Conservation (phyloP, 2,113 vertebrate genomes). For the Ascaphus truei region DNA sequence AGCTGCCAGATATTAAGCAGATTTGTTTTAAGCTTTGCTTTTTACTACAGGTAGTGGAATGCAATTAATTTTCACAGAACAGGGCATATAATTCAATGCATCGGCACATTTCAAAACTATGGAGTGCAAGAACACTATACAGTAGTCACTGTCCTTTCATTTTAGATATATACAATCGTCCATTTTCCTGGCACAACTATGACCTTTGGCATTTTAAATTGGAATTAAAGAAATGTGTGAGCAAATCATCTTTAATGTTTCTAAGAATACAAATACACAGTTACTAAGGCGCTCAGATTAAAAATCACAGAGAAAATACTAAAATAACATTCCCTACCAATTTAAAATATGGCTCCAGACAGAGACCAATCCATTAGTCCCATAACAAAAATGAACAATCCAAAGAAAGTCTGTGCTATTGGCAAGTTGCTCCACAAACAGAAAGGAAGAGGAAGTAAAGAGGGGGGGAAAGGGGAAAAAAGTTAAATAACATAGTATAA, state of each 20-base stretch:
- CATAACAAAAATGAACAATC: no score
- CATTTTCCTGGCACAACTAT: background rate
- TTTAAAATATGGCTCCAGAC: no score
- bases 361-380: no score
- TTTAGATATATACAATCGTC: slow-evolving; percentile 6
- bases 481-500: no score
- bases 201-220: slow-evolving; percentile 16
- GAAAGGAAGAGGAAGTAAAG: no score
- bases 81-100: background rate
- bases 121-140: slow-evolving; percentile 5
- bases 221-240: background rate
- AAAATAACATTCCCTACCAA: no score
- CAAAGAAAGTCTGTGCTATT: no score
- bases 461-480: no score
- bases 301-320: no score
- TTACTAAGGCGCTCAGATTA: no score
- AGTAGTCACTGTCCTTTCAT: background rate
- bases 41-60: background rate
- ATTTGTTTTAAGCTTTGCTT: background rate
- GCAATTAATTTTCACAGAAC: background rate
- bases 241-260: background rate
- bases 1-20: background rate
- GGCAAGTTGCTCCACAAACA: no score
- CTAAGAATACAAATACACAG: no score
- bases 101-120: slow-evolving; percentile 4